A percentile compares a stretch with the other conserved stretches of the same genome.
phyloP scores from a whole-genome alignment of 2,113 vertebrate genomes.

The Myrmecophaga tridactyla region DNA sequence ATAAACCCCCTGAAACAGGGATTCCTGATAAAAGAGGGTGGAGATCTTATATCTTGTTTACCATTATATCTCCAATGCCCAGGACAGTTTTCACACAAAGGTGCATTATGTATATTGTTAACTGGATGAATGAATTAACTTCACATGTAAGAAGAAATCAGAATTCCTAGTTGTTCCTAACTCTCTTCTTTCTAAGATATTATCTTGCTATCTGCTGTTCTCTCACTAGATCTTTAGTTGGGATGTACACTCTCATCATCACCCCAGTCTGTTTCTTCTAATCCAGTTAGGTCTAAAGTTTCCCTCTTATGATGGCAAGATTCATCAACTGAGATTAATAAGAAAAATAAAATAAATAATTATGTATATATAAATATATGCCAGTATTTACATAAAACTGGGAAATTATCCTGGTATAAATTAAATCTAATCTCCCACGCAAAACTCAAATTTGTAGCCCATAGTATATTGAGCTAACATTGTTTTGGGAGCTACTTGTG shows the following conservation, averaged over 20 bases:
- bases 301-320: neutral
- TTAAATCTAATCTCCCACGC: neutral
- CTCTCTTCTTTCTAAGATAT: neutral
- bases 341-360: conserved; percentile 5
- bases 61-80: neutral
- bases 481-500: neutral
- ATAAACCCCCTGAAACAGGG: conserved; percentile 11
- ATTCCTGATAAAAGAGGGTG: neutral
- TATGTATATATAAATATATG: neutral
- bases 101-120: neutral
- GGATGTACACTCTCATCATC: neutral
- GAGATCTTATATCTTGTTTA: neutral
- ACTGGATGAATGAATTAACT: neutral
- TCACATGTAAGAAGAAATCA: neutral
- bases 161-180: neutral
- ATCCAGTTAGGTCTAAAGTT: neutral
- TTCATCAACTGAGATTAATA: neutral
- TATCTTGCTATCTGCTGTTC: neutral
- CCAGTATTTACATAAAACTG: conserved; percentile 10
- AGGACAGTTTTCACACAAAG: neutral
- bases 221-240: neutral
- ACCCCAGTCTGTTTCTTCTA: conserved; percentile 22
- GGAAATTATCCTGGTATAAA: conserved; percentile 23
- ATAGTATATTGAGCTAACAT: neutral
- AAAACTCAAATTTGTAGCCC: neutral